phyloP scores from a whole-genome alignment of 2,113 vertebrate species.

The Halichoerus grypus region DNA sequence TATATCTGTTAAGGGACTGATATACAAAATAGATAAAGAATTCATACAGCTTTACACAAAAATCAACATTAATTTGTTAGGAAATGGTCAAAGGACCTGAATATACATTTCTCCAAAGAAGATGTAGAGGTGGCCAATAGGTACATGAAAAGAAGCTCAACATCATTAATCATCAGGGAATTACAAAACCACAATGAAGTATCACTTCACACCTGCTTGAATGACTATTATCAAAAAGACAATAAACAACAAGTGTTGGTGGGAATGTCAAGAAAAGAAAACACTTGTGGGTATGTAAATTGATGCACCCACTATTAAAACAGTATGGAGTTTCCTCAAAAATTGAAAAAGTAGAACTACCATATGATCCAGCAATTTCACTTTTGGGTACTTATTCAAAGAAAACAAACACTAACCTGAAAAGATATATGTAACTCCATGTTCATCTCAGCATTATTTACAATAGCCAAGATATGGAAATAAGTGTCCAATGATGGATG shows the following conservation, averaged over 20 bases:
- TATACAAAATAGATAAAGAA: neutral
- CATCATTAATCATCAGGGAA: neutral
- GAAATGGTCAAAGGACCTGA: neutral
- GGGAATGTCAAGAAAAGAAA: neutral
- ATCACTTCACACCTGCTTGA: neutral
- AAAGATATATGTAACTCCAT: neutral
- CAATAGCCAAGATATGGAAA: neutral
- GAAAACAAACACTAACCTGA: neutral
- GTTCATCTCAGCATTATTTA: neutral
- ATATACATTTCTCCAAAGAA: neutral
- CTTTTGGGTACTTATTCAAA: neutral
- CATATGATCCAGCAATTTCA: neutral
- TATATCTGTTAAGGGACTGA: neutral
- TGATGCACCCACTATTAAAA: neutral
- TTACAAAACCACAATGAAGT: neutral
- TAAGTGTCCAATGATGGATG: neutral
- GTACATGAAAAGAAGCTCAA: neutral
- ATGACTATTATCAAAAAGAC: neutral
- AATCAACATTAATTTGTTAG: neutral
- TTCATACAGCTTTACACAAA: neutral
- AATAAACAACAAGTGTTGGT: neutral
- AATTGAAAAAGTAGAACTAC: neutral
- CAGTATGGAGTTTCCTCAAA: neutral
- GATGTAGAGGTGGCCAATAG: neutral
- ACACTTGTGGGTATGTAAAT: neutral